Base-by-base conservation (phyloP, 2,888 invertebrate genomes). In the Orthosia cruda region DNA sequence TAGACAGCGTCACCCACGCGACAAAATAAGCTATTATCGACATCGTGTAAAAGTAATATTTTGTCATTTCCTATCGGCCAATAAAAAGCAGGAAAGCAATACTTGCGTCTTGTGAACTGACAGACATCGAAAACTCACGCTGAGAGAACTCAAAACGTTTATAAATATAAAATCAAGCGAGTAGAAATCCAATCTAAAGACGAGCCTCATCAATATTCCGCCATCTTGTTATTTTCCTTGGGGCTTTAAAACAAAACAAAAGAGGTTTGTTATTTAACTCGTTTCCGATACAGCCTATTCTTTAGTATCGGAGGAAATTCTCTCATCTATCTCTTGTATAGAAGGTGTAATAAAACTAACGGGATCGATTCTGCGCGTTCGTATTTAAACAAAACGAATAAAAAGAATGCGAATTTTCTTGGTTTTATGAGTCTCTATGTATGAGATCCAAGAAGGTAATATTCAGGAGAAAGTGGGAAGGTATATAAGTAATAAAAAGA, bases 261-360 rank as follows among this genome's bases (percentile, higher is more conserved):
- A 94, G 95, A 93, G 94, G 92, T 92, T 90, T 92, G 93, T 95
- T 94, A 94, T 94, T 96, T 96, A 95, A 96, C 96, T 96, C 95
- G 94, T 96, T 96, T 96, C 95, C 96, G 95, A 96, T 96, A 96
- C 94, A 90, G 94, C 95, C 94, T 92, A 91, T 90, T 91, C 92
- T 89, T 92, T 92, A 94, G 95, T 95, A 95, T 94, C 92, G 92
- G 88, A 93, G 92, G 93, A 95, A 96, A 96, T 96, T 96, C 94
- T 93, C 95, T 93, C 90, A 92, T 92, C 91, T 93, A 87, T 83
- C 84, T 87, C 76, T 84, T 86, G 87, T 85, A 74, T 73, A 65
- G 84, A 77, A 86, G 78, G 81, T 85, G 74, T 88, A 86, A 87
- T 87, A 86, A 88, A 88, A 85, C 87, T 87, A 86, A 87, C 77